Evolutionary conservation across 2,888 invertebrate species (phyloP).

Genomic region (Gari tellinella): DNA sequence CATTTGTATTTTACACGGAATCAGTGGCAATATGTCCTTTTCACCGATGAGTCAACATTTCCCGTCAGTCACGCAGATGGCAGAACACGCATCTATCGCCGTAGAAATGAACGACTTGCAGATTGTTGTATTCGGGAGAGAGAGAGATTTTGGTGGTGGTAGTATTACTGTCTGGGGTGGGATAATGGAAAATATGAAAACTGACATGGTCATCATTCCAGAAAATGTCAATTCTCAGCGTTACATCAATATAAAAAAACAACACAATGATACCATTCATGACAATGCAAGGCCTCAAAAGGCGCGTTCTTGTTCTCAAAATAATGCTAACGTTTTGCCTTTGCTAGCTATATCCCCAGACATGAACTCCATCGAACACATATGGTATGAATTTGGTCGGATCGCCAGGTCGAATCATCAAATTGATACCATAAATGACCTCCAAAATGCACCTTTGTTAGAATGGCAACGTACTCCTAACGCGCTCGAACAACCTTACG

Average conservation of each 20-base stretch:
- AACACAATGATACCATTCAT: neutral
- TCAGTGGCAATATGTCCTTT: neutral
- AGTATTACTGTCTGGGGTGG: constrained; percentile 1
- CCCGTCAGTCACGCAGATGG: neutral
- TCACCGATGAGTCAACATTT: neutral
- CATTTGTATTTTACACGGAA: neutral
- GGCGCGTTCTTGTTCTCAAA: too few relatives aligned
- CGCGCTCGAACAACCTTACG: constrained; percentile 1
- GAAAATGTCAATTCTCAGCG: neutral
- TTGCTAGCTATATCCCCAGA: constrained; percentile 7
- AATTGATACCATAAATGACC: neutral
- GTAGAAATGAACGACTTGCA: constrained; percentile 5
- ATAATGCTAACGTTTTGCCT: too few relatives aligned
- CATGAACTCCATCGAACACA: constrained; percentile 18
- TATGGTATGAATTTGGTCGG: constrained; percentile 17
- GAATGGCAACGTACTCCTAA: constrained; percentile 8
- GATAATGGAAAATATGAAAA: neutral
- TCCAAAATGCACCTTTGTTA: neutral
- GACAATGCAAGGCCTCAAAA: constrained; percentile 28
- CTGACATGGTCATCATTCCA: too few relatives aligned
- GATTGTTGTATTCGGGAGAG: neutral
- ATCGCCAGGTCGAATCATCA: neutral
- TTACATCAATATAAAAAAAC: neutral
- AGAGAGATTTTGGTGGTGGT: neutral
- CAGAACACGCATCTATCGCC: neutral